Base-by-base conservation (phyloP, 1,140 invertebrate genomes). In the Drosophila bocqueti region DNA sequence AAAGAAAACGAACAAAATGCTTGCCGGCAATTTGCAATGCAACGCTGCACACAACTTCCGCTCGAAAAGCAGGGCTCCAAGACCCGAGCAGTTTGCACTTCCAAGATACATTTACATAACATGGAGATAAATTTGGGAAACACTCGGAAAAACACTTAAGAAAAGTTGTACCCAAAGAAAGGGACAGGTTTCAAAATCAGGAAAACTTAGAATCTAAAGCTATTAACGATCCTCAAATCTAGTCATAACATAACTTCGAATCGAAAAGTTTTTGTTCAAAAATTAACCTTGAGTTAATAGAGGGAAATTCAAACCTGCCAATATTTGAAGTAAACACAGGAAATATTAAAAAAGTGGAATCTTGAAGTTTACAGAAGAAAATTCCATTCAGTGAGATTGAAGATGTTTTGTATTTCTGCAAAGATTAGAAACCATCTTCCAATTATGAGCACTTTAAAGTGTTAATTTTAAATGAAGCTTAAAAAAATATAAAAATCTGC, bases 41-140 rank as follows among this genome's bases (percentile, higher is more conserved):
- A 91, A 90, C 81, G 68, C 67, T 90, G 85, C 85, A 74, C 85
- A 90, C 68, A 60, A 80, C 76, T 90, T 90, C 82, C 82, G 82
- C 57, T 76, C 38, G 16, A 47, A 68, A 31, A 50, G 40, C 58
- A 45, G 52, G 13, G 26, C 57, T 40, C 43, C 43, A 54, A 75
- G 49, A 75, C 8, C n/a, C 15, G 47, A 58, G 46, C 26, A 55
- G 43, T 40, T 55, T 60, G 47, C 58, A 31, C 54, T 54, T 7
- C 26, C 13, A n/a, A 40, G 4, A 54, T 60, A 7, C 67, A 61
- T 84, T 89, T 90, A 87, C 66, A 80, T 87, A 89, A 89, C 18
- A 24, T 18, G 24, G 24, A 58, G 58, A 36, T 49, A 11, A 24
- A 43, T 7, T 67, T 46, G 18, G 7, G 9, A 46, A 11, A 21